These are phyloP conservation scores for Chelonus formosanus DNA, from an alignment of 2,888 invertebrate genomes.

Conservation along the genomic window DNA sequence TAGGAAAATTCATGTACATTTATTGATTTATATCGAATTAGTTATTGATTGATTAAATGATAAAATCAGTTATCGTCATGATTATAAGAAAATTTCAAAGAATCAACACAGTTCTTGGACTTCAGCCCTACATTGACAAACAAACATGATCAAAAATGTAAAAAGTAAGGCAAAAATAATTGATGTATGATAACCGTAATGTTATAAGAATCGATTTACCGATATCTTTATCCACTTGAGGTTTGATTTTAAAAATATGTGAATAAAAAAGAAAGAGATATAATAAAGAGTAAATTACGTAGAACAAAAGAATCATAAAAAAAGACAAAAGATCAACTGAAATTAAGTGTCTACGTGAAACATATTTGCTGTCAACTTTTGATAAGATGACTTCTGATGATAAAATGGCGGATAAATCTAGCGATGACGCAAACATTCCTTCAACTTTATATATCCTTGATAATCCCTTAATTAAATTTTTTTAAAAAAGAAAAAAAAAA, in stretches of 20 bases:
- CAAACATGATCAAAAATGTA: constrained; percentile 10
- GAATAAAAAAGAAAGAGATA: constrained; percentile 21
- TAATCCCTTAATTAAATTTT: constrained; percentile 12
- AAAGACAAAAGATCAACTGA: constrained; percentile 42
- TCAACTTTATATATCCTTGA: constrained; percentile 15
- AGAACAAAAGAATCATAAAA: not conserved
- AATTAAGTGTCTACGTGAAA: constrained; percentile 31
- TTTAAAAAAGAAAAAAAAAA: too few species aligned
- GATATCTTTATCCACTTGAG: constrained; percentile 31
- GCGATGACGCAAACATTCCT: constrained; percentile 50
- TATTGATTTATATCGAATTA: not conserved
- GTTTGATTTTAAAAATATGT: constrained; percentile 9
- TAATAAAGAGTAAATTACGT: not conserved
- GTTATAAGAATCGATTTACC: constrained; percentile 26
- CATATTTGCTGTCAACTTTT: constrained; percentile 9
- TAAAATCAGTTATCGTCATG: not conserved
- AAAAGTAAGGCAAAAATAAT: constrained; percentile 4
- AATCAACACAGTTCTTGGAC: constrained; percentile 31
- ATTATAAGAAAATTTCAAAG: constrained; percentile 6
- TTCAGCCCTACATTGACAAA: constrained; percentile 18
- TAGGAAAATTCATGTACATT: not conserved
- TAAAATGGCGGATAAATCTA: constrained; percentile 48
- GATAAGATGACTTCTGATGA: constrained; percentile 46
- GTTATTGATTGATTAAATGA: not conserved
- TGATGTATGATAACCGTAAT: constrained; percentile 6